Evolutionary conservation across 1,140 invertebrate genomes (phyloP).

Genomic region (Drosophila parvula): DNA sequence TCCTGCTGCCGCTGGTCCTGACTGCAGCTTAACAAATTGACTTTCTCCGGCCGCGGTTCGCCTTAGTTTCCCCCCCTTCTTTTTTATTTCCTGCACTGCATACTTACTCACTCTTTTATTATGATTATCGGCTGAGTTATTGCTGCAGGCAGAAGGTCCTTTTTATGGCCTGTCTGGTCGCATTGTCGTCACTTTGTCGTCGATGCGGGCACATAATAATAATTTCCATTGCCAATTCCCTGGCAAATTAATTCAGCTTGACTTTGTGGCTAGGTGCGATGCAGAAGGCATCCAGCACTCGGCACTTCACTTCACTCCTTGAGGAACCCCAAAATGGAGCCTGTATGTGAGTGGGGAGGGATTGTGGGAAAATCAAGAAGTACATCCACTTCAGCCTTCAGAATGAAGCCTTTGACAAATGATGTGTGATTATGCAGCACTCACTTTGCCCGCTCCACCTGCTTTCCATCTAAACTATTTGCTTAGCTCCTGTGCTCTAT

Average conservation of each 20-base stretch:
- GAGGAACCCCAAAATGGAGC: not conserved
- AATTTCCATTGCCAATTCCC: slow-evolving; percentile 61
- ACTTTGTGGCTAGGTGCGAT: slow-evolving; percentile 27
- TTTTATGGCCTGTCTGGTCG: slow-evolving; percentile 65
- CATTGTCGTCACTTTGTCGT: slow-evolving; percentile 78
- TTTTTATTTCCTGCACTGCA: slow-evolving; percentile 58
- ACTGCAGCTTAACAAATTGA: slow-evolving; percentile 81
- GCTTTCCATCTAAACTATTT: slow-evolving; percentile 14
- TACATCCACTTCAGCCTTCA: not conserved
- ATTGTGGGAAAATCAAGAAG: not conserved
- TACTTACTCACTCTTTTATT: slow-evolving; percentile 67
- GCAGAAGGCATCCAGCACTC: no score
- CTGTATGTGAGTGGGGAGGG: not conserved
- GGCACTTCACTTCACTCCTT: not conserved
- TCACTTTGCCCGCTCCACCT: slow-evolving; percentile 2
- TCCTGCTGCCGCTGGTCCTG: slow-evolving; percentile 25
- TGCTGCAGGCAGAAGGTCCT: slow-evolving; percentile 66
- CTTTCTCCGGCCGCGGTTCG: slow-evolving; percentile 75
- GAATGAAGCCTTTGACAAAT: slow-evolving; percentile 19
- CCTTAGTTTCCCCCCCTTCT: slow-evolving; percentile 51
- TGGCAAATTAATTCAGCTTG: slow-evolving; percentile 72
- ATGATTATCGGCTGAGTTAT: slow-evolving; percentile 81
- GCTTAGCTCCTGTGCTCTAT: slow-evolving; percentile 5
- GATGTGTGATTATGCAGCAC: slow-evolving; percentile 33
- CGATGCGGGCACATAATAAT: slow-evolving; percentile 64